Evolutionary conservation across 2,888 invertebrate genomes (phyloP).

Genomic region (Amphimallon solstitiale): DNA sequence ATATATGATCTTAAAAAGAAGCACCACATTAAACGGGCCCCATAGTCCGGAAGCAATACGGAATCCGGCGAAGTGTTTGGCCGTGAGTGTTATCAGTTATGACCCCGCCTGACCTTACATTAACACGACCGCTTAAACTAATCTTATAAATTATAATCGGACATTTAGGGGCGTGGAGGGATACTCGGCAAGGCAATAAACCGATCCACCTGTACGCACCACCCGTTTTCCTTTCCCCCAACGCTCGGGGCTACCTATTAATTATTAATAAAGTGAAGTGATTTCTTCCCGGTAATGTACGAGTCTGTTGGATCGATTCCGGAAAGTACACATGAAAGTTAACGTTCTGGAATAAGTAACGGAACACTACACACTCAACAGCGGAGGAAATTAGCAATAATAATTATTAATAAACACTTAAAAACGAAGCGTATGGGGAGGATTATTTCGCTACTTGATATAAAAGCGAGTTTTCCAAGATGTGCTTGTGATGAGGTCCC

Average conservation of each 20-base stretch:
- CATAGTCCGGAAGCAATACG: conserved; percentile 14
- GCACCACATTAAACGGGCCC: background rate
- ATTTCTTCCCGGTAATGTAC: background rate
- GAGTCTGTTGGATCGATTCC: background rate
- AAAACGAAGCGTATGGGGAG: background rate
- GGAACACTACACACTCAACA: background rate
- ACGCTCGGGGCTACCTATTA: background rate
- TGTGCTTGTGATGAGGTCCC: too few species aligned
- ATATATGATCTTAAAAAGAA: too few species aligned
- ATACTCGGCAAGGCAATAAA: too few species aligned
- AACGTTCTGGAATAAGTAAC: background rate
- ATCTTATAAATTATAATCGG: conserved; percentile 25
- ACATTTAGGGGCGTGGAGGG: too few species aligned
- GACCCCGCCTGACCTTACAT: conserved; percentile 17
- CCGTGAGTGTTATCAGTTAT: conserved; percentile 4
- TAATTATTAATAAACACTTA: conserved; percentile 2
- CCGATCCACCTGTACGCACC: too few species aligned
- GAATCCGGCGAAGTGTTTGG: background rate
- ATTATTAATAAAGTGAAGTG: conserved; percentile 6
- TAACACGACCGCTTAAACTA: conserved; percentile 18
- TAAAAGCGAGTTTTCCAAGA: too few species aligned
- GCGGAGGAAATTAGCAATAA: background rate
- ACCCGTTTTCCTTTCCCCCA: background rate
- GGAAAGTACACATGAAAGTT: background rate
- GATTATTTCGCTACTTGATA: too few species aligned